phyloP scores from a whole-genome alignment of 2,797 vertebrate species.

The Potorous gilbertii region DNA sequence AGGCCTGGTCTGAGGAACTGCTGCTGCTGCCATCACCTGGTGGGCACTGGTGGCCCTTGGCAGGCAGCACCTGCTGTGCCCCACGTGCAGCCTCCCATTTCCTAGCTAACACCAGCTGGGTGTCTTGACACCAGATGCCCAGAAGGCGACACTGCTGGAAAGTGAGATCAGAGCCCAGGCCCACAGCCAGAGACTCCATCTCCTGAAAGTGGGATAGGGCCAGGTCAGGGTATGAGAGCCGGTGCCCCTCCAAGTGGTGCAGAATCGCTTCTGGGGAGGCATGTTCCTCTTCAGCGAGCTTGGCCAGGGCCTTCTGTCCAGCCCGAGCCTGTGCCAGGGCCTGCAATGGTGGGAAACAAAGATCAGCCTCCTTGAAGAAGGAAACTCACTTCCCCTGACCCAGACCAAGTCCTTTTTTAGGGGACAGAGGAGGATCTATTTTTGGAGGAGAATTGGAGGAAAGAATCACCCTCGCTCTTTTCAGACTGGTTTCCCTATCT shows the following conservation, averaged over 20 bases:
- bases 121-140: slow-evolving; percentile 94
- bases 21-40: not conserved
- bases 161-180: slow-evolving; percentile 90
- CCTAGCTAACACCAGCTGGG: slow-evolving; percentile 90
- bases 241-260: slow-evolving; percentile 89
- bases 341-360: slow-evolving; percentile 78
- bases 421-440: not conserved
- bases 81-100: slow-evolving; percentile 90
- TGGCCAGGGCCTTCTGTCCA: slow-evolving; percentile 90
- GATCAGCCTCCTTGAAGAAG: not conserved
- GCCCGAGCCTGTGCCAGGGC: slow-evolving; percentile 92
- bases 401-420: not conserved
- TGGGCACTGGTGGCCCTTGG: not conserved
- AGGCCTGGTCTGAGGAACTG: slow-evolving; percentile 54
- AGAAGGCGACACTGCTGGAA: slow-evolving; percentile 92
- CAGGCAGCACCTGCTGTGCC: slow-evolving; percentile 71
- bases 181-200: slow-evolving; percentile 91
- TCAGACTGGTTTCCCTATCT: not conserved
- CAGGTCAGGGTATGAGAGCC: slow-evolving; percentile 88
- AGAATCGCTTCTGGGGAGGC: slow-evolving; percentile 84
- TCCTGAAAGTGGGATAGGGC: slow-evolving; percentile 88
- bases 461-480: not conserved
- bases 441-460: not conserved
- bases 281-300: slow-evolving; percentile 91
- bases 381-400: not conserved